A percentile compares a stretch with the other conserved stretches of the same genome.
These are phyloP conservation scores for Catharus fuscescens DNA, from an alignment of 2,113 vertebrate genomes.

Conservation along the genomic window DNA sequence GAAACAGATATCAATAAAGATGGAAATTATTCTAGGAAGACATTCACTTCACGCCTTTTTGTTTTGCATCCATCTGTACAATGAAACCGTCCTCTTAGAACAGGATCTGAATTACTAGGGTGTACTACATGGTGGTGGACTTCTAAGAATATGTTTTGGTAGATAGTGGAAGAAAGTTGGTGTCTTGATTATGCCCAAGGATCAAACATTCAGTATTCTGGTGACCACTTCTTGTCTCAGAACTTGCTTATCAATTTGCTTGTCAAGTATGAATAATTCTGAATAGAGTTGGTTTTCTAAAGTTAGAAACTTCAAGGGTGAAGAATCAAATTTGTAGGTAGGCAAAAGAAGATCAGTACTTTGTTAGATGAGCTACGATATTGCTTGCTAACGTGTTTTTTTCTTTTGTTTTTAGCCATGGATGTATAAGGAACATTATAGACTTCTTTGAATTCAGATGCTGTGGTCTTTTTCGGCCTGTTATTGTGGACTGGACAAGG, in stretches of 20 bases:
- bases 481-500: constrained; percentile 95
- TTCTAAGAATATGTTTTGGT: not conserved
- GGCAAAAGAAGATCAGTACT: not conserved
- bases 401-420: constrained; percentile 81
- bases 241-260: not conserved
- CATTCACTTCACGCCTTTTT: not conserved
- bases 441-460: constrained; percentile 99
- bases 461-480: constrained; percentile 95
- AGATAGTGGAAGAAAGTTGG: not conserved
- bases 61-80: not conserved
- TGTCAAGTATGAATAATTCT: not conserved
- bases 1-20: not conserved
- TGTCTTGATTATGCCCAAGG: not conserved
- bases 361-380: not conserved
- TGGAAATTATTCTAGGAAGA: not conserved
- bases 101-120: not conserved
- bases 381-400: not conserved
- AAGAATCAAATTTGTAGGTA: not conserved
- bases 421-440: constrained; percentile 95
- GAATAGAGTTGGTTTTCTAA: not conserved
- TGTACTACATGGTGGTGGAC: not conserved
- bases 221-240: not conserved
- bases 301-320: not conserved
- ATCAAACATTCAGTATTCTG: not conserved
- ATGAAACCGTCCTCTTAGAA: not conserved